phyloP scores from a whole-genome alignment of 2,113 vertebrate genomes.

The Picathartes gymnocephalus region DNA sequence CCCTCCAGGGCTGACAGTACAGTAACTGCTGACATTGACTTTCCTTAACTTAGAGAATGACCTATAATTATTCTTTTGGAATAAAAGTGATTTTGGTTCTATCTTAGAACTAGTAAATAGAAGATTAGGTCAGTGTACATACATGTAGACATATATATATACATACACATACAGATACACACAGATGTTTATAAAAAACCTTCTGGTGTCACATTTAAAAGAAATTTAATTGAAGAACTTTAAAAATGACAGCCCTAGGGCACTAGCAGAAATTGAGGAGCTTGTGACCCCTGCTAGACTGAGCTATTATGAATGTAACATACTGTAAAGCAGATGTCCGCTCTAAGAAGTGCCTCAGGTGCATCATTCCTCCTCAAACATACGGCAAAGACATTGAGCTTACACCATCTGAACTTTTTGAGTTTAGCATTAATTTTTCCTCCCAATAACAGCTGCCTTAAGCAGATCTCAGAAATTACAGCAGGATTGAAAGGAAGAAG shows the following conservation, averaged over 20 bases:
- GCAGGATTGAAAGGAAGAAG: background rate
- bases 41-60: background rate
- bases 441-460: background rate
- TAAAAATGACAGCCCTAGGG: background rate
- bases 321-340: constrained; percentile 44
- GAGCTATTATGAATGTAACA: constrained; percentile 12
- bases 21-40: background rate
- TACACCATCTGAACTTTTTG: background rate
- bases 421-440: background rate
- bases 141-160: background rate
- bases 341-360: constrained; percentile 50
- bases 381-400: constrained; percentile 12
- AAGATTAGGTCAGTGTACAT: background rate
- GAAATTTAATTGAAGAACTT: constrained; percentile 11
- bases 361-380: constrained; percentile 14
- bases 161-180: background rate
- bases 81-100: background rate
- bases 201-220: background rate
- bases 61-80: background rate
- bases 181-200: background rate
- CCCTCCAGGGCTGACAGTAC: background rate
- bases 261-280: background rate
- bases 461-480: constrained; percentile 36
- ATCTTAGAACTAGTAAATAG: background rate
- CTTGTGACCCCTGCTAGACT: constrained; percentile 18